phyloP scores from a whole-genome alignment of 2,113 vertebrate genomes.

The Cricetomys ansorgei region DNA sequence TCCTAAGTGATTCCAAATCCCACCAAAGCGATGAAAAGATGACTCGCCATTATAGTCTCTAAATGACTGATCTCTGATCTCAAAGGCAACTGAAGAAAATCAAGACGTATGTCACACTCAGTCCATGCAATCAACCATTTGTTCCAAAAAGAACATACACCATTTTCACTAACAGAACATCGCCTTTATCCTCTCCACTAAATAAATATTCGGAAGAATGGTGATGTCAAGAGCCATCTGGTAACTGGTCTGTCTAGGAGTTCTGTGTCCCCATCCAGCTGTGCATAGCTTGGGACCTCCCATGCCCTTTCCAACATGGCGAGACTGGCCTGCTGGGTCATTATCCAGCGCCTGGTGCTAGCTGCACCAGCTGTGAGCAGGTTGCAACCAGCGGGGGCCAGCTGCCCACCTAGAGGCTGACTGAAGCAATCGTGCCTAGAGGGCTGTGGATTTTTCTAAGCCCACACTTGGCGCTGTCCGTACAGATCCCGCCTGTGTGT shows the following conservation, averaged over 20 bases:
- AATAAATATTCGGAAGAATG: background rate
- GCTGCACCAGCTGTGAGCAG: background rate
- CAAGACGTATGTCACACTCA: background rate
- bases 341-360: rapidly evolving
- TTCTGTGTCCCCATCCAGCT: background rate
- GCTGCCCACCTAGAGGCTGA: background rate
- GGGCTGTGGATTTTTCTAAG: background rate
- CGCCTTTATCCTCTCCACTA: background rate
- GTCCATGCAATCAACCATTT: background rate
- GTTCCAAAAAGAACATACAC: background rate
- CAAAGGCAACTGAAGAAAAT: background rate
- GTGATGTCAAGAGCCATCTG: background rate
- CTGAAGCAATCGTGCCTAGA: background rate
- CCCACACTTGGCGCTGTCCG: constrained; percentile 59
- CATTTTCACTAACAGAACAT: background rate
- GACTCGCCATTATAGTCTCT: background rate
- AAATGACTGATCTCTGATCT: background rate
- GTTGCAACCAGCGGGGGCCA: background rate
- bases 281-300: background rate
- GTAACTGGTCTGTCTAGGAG: background rate
- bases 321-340: rapidly evolving
- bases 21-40: background rate
- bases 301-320: background rate
- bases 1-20: background rate
- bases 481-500: background rate